These are phyloP conservation scores for Tiliqua scincoides DNA, from an alignment of 2,113 vertebrate species.

Conservation along the genomic window DNA sequence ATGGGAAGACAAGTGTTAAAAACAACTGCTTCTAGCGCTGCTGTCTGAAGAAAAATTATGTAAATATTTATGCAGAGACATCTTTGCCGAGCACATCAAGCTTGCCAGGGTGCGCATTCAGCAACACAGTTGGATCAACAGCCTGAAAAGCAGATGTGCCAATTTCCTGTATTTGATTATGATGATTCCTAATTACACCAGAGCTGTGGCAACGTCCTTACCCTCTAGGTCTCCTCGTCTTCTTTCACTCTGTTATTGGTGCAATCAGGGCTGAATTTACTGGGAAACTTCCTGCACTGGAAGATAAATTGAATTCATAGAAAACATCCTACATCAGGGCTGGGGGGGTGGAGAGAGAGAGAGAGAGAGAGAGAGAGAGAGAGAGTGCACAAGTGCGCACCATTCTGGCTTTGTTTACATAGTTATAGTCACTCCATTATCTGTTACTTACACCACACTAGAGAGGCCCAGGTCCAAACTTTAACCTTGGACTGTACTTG, in stretches of 20 bases:
- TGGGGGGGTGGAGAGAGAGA: too few relatives aligned
- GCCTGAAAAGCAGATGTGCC: conserved; percentile 82
- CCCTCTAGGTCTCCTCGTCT: conserved; percentile 70
- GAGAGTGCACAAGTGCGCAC: too few relatives aligned
- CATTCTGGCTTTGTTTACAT: background rate
- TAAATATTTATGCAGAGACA: conserved; percentile 70
- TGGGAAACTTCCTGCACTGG: background rate
- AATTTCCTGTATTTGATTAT: conserved; percentile 81
- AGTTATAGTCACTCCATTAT: too few relatives aligned
- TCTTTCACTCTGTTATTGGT: conserved; percentile 67
- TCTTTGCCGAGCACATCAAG: conserved; percentile 65
- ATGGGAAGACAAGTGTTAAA: conserved; percentile 58
- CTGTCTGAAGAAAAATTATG: conserved; percentile 66
- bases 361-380: too few relatives aligned
- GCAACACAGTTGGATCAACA: conserved; percentile 67
- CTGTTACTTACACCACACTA: too few relatives aligned
- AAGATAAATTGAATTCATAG: background rate
- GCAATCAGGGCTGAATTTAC: conserved; percentile 26
- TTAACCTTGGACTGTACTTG: too few relatives aligned
- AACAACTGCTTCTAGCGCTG: conserved; percentile 55
- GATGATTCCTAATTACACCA: conserved; percentile 78
- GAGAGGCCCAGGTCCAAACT: too few relatives aligned
- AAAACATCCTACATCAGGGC: too few relatives aligned
- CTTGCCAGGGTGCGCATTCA: conserved; percentile 59
- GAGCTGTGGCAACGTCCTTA: conserved; percentile 75